A percentile compares a stretch with the other conserved stretches of the same genome.
Evolutionary conservation across 2,888 invertebrate genomes (phyloP).

Genomic region (Andrena haemorrhoa): DNA sequence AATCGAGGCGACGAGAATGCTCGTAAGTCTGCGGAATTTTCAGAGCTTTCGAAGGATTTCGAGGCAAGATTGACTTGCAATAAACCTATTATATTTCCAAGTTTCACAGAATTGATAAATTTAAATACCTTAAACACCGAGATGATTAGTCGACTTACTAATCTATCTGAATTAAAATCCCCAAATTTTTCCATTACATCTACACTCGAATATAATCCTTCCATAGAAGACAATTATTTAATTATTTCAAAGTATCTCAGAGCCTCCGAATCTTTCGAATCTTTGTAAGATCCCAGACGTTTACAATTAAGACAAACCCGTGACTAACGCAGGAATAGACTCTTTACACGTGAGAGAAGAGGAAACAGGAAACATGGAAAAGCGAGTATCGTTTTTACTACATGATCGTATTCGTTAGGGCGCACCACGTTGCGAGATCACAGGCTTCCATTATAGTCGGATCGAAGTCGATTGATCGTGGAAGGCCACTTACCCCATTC

Average conservation of each 20-base stretch:
- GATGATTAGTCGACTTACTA: no score
- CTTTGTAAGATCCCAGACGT: not conserved
- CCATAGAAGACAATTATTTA: no score
- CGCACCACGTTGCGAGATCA: constrained; percentile 19
- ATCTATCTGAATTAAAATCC: no score
- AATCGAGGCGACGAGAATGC: not conserved
- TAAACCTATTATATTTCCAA: no score
- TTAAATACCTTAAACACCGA: no score
- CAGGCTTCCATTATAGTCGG: constrained; percentile 35
- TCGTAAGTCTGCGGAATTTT: not conserved
- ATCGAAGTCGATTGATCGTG: constrained; percentile 2
- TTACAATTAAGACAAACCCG: not conserved
- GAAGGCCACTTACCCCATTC: not conserved
- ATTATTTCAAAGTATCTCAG: no score
- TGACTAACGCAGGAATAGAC: not conserved
- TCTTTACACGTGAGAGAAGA: not conserved
- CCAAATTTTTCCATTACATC: no score
- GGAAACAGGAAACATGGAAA: not conserved
- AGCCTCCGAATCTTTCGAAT: not conserved
- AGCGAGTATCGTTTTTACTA: constrained; percentile 25
- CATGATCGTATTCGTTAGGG: constrained; percentile 18
- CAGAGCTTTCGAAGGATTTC: not conserved
- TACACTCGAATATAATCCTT: no score
- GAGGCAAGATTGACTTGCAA: not conserved
- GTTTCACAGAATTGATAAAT: no score